A percentile compares a stretch with the other conserved stretches of the same genome.
Evolutionary conservation across 2,797 vertebrate species (phyloP).

Genomic region (Enteromius unitaeniatus): DNA sequence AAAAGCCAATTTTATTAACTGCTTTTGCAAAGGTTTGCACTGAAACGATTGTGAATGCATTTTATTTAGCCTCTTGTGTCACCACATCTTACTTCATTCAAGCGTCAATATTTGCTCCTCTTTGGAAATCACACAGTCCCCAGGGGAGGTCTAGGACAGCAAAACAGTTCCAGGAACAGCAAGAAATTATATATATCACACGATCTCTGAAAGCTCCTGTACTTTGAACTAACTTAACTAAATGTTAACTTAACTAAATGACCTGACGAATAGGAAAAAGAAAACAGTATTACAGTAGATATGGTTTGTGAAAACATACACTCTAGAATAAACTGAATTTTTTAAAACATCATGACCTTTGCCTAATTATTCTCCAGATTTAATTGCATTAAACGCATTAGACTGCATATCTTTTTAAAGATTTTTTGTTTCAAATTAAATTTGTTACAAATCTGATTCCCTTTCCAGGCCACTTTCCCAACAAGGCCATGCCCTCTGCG

Average conservation of each 20-base stretch:
- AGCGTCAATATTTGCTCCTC: constrained; percentile 71
- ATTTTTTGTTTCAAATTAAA: not conserved
- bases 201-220: not conserved
- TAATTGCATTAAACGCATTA: not conserved
- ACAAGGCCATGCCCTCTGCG: constrained; percentile 98
- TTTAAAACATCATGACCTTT: too few relatives aligned
- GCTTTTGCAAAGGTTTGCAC: not conserved
- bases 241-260: not conserved
- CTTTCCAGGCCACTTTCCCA: constrained; percentile 93
- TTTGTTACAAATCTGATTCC: constrained; percentile 60
- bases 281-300: not conserved
- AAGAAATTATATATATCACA: not conserved
- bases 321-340: too few relatives aligned
- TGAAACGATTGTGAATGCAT: not conserved
- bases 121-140: constrained; percentile 53
- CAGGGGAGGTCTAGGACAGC: constrained; percentile 47
- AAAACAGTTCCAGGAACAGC: constrained; percentile 34
- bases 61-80: not conserved
- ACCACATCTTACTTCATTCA: constrained; percentile 32
- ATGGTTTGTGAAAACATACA: not conserved
- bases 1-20: not conserved
- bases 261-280: not conserved
- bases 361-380: not conserved
- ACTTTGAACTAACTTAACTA: not conserved
- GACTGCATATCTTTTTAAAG: not conserved